These are phyloP conservation scores for Bos indicus DNA, from an alignment of 2,113 vertebrate species.

Conservation along the genomic window DNA sequence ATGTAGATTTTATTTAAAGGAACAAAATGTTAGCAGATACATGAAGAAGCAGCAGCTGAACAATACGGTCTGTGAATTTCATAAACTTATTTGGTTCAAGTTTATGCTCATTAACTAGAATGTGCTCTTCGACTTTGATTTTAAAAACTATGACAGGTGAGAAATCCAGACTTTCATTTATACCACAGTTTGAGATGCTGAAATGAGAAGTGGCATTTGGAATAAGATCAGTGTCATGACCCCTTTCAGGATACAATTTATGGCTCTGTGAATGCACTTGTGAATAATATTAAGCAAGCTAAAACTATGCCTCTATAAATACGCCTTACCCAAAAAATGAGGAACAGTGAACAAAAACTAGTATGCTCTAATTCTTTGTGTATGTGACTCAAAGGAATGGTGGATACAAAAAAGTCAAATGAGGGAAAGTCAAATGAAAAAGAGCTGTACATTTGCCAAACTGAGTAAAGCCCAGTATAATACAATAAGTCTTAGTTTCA, in stretches of 20 bases:
- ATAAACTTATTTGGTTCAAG: slow-evolving; percentile 17
- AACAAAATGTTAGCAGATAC: background rate
- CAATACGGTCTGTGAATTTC: background rate
- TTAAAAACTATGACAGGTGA: slow-evolving; percentile 26
- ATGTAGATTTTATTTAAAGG: background rate
- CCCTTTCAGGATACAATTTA: slow-evolving; percentile 19
- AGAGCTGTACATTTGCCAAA: background rate
- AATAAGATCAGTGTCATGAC: background rate
- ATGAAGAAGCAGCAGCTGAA: background rate
- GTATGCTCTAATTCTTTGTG: background rate
- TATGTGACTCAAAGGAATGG: background rate
- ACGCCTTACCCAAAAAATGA: background rate
- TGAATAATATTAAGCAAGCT: background rate
- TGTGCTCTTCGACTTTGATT: background rate
- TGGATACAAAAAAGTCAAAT: background rate
- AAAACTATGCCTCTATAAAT: background rate
- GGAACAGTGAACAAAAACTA: background rate
- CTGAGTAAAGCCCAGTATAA: background rate
- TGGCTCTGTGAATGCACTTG: background rate
- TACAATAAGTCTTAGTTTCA: background rate
- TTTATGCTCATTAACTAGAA: slow-evolving; percentile 26
- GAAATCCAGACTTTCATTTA: slow-evolving; percentile 18
- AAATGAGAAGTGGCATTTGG: background rate
- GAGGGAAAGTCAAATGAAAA: background rate
- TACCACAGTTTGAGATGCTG: background rate